Evolutionary conservation across 2,797 vertebrate genomes (phyloP), one percentile per base, ranked within the genome.

Genomic region (Chlorospingus flavigularis): DNA sequence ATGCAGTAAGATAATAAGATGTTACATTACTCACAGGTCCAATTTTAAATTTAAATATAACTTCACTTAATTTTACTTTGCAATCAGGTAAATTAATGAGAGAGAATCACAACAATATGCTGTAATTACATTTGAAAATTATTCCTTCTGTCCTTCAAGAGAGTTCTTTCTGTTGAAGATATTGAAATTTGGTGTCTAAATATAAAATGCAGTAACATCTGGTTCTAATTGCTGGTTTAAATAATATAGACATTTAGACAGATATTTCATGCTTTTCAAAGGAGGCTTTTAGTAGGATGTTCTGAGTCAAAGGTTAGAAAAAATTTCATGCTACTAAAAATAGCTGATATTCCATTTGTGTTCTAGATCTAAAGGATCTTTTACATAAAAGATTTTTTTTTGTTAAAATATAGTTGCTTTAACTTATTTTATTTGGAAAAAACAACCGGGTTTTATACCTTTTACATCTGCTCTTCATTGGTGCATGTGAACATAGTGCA

Each of bases 21-120:
- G 79, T 96, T 97, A 95, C 81, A 93, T 97, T 98, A 94, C 95
- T 97, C 96, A 97, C 91, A 95, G 92, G 96, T 89, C 90, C 96
- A 96, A 97, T 98, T 97, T 97, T 97, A 96, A 95, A 98, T 98
- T 98, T 98, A 97, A 98, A 98, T 98, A 97, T 96, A 97, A 97
- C 95, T 98, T 97, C 97, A 95, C 94, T 98, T 97, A 97, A 97
- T 98, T 98, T 98, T 98, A 97, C 98, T 96, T 97, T 96, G 96
- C 97, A 98, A 98, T 98, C 97, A 98, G 96, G 97, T 97, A 98
- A 98, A 98, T 98, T 98, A 98, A 97, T 97, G 96, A 96, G 97
- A 97, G 90, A 90, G 93, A 97, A 95, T 97, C 96, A 96, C 98
- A 97, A 98, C 97, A 98, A 98, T 98, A 97, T 96, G 89, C 96